These are phyloP conservation scores for Heliconius nattereri DNA, from an alignment of 1,140 invertebrate genomes.

Conservation along the genomic window DNA sequence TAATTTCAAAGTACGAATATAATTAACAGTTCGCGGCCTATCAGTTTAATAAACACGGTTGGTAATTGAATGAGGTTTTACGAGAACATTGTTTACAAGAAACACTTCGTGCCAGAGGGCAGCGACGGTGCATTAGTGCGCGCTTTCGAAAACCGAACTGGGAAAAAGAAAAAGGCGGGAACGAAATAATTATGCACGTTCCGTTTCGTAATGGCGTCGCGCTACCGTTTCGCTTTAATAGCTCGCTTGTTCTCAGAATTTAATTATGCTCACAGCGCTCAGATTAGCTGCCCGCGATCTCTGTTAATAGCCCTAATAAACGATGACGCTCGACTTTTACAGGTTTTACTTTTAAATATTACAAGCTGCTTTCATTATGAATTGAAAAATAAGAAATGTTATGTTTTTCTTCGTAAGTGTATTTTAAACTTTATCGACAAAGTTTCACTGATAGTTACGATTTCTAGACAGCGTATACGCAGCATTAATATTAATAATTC, in stretches of 20 bases:
- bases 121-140: conserved; percentile 74
- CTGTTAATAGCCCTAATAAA: conserved; percentile 78
- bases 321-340: conserved; percentile 64
- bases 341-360: conserved; percentile 44
- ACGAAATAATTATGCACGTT: conserved; percentile 81
- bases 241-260: conserved; percentile 78
- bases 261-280: conserved; percentile 70
- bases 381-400: conserved; percentile 1
- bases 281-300: conserved; percentile 73
- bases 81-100: conserved; percentile 76
- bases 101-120: conserved; percentile 63
- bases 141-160: conserved; percentile 72
- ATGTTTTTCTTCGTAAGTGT: not conserved
- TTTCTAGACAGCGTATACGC: conserved; percentile 10
- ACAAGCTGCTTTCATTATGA: not conserved
- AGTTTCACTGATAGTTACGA: not conserved
- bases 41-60: conserved; percentile 59
- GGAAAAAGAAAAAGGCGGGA: conserved; percentile 74
- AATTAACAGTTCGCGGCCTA: conserved; percentile 63
- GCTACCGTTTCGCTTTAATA: conserved; percentile 79
- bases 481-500: conserved; percentile 66
- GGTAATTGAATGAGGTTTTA: conserved; percentile 77
- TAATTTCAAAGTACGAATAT: conserved; percentile 45
- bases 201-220: conserved; percentile 76
- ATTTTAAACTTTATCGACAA: not conserved